Conservation (phyloP, 2,797 vertebrate species). For the Chaunax sp. region DNA sequence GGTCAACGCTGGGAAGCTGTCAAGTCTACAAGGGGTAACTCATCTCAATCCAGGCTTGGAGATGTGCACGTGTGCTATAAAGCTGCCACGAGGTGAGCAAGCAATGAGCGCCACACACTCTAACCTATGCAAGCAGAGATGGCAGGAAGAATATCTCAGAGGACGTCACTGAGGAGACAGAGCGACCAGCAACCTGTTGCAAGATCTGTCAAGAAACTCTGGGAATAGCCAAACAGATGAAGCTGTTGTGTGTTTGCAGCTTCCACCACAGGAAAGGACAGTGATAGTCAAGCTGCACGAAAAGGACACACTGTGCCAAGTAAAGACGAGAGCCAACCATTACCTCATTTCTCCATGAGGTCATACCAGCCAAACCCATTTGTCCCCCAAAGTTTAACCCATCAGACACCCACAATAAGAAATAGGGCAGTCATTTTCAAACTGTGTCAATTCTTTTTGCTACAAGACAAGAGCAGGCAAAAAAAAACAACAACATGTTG, state of each 20-base stretch:
- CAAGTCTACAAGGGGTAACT: slow-evolving; percentile 50
- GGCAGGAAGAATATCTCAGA: slow-evolving; percentile 7
- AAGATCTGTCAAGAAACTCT: slow-evolving; percentile 20
- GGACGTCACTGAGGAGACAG: slow-evolving; percentile 6
- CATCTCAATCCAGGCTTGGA: slow-evolving; percentile 41
- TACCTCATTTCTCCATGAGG: slow-evolving; percentile 69
- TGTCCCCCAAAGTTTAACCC: slow-evolving; percentile 49
- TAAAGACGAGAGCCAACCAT: slow-evolving; percentile 45
- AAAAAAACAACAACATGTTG: background rate
- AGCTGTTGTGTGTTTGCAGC: background rate
- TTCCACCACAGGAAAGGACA: slow-evolving; percentile 44
- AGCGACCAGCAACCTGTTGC: slow-evolving; percentile 16
- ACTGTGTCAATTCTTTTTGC: slow-evolving; percentile 16
- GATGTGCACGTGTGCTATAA: slow-evolving; percentile 20
- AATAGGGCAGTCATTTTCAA: slow-evolving; percentile 35
- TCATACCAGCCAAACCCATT: slow-evolving; percentile 64
- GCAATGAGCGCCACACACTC: slow-evolving; percentile 5
- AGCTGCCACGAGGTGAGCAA: slow-evolving; percentile 37
- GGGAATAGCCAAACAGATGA: background rate
- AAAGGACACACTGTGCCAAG: slow-evolving; percentile 20
- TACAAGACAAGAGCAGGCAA: background rate
- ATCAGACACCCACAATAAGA: slow-evolving; percentile 13
- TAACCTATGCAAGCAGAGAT: slow-evolving; percentile 27
- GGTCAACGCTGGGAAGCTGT: slow-evolving; percentile 51
- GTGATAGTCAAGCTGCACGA: slow-evolving; percentile 32